Evolutionary conservation across 2,113 vertebrate species (phyloP).

Genomic region (Burhinus oedicnemus): DNA sequence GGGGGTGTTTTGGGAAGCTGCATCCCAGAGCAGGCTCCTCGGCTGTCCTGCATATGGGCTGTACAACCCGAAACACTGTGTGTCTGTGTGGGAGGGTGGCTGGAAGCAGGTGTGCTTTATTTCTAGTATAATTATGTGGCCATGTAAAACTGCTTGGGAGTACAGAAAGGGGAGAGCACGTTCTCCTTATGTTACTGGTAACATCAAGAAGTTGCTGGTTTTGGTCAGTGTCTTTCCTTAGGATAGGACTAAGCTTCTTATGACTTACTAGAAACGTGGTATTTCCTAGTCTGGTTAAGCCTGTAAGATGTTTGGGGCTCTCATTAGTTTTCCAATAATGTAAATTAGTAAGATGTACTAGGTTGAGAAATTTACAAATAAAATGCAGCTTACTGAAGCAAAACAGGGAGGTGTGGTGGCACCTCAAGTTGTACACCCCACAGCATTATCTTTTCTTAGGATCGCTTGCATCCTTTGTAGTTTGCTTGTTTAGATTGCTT

Average conservation of each 20-base stretch:
- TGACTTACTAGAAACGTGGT: not conserved
- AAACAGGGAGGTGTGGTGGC: not conserved
- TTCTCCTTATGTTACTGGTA: not conserved
- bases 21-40: not conserved
- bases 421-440: not conserved
- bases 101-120: not conserved
- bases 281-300: not conserved
- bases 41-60: not conserved
- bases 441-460: not conserved
- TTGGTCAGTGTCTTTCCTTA: not conserved
- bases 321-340: not conserved
- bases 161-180: not conserved
- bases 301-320: not conserved
- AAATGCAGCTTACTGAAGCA: not conserved
- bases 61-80: accelerated
- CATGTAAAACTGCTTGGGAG: not conserved
- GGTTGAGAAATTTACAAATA: not conserved
- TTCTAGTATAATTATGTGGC: not conserved
- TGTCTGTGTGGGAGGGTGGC: not conserved
- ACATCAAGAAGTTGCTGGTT: not conserved
- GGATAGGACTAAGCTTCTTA: not conserved
- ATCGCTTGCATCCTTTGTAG: not conserved
- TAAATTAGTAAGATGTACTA: not conserved
- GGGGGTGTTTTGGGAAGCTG: not conserved
- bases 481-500: not conserved